Percentiles rank a stretch among this genome's conserved stretches.
phyloP scores from a whole-genome alignment of 2,113 vertebrate genomes.

The Protobothrops mucrosquamatus region DNA sequence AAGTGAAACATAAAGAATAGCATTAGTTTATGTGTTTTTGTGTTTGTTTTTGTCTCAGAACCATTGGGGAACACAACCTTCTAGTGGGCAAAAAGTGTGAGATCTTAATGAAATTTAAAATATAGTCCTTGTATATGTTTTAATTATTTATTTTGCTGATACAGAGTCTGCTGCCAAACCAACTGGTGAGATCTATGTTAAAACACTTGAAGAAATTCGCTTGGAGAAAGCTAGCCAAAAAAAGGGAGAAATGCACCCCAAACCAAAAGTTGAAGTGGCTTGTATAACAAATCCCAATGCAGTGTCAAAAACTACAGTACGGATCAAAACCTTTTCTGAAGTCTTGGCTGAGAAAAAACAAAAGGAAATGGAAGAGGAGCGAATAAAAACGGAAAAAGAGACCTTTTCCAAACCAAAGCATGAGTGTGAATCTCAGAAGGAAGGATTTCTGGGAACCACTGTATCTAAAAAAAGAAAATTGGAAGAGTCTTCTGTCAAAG shows the following conservation, averaged over 20 bases:
- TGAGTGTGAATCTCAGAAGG: conserved; percentile 54
- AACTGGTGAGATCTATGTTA: conserved; percentile 80
- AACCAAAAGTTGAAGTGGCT: conserved; percentile 38
- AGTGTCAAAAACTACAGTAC: conserved; percentile 43
- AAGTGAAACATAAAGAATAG: background rate
- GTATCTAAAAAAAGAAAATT: conserved; percentile 37
- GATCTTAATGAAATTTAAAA: background rate
- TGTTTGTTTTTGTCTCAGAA: background rate
- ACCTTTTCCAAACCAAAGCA: conserved; percentile 23
- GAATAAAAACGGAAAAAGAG: conserved; percentile 58
- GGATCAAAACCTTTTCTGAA: conserved; percentile 76
- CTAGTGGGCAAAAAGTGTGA: background rate
- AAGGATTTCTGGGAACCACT: accelerated
- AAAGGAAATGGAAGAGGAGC: conserved; percentile 67
- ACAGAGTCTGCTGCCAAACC: conserved; percentile 63
- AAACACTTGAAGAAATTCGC: conserved; percentile 90
- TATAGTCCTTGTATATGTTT: no score
- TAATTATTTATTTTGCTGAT: background rate
- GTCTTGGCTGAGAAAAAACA: conserved; percentile 76
- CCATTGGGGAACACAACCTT: background rate
- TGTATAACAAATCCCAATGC: conserved; percentile 41
- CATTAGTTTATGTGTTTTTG: background rate
- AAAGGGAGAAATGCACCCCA: conserved; percentile 56
- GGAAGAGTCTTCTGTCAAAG: conserved; percentile 29
- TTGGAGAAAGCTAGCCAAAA: conserved; percentile 81